These are phyloP conservation scores for Eueremaeus valkanovi DNA, from an alignment of 2,888 invertebrate species.

Conservation along the genomic window DNA sequence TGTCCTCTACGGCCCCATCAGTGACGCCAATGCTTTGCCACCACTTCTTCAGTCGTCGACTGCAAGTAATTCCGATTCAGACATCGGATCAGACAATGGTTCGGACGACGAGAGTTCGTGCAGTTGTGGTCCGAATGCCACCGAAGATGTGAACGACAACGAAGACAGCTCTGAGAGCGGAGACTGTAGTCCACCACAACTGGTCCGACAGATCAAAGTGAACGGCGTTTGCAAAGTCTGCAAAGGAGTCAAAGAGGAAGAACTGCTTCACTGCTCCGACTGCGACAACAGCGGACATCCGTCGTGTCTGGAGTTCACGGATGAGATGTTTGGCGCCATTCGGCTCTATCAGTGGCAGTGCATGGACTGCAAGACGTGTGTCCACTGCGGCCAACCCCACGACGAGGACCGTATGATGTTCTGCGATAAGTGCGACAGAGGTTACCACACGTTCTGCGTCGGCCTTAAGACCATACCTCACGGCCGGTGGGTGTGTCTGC, in stretches of 20 bases:
- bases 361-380: constrained; percentile 85
- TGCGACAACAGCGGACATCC: constrained; percentile 69
- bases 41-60: constrained; percentile 32
- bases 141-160: constrained; percentile 45
- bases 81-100: constrained; percentile 51
- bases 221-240: constrained; percentile 47
- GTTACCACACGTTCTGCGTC: constrained; percentile 88
- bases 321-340: constrained; percentile 76
- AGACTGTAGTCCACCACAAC: constrained; percentile 32
- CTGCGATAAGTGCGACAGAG: constrained; percentile 90
- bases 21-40: constrained; percentile 38
- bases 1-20: constrained; percentile 63
- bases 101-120: constrained; percentile 38
- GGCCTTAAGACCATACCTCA: constrained; percentile 72
- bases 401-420: constrained; percentile 88
- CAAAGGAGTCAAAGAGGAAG: constrained; percentile 54
- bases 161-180: constrained; percentile 27
- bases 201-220: constrained; percentile 36
- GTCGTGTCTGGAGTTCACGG: constrained; percentile 75
- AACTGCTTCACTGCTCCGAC: constrained; percentile 61
- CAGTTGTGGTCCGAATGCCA: constrained; percentile 43
- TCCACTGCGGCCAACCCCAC: constrained; percentile 72
- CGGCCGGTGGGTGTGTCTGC: constrained; percentile 84
- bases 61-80: constrained; percentile 54
- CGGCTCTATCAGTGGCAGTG: constrained; percentile 89